Evolutionary conservation across 2,113 vertebrate species (phyloP).

Genomic region (Alaudala cheleensis): DNA sequence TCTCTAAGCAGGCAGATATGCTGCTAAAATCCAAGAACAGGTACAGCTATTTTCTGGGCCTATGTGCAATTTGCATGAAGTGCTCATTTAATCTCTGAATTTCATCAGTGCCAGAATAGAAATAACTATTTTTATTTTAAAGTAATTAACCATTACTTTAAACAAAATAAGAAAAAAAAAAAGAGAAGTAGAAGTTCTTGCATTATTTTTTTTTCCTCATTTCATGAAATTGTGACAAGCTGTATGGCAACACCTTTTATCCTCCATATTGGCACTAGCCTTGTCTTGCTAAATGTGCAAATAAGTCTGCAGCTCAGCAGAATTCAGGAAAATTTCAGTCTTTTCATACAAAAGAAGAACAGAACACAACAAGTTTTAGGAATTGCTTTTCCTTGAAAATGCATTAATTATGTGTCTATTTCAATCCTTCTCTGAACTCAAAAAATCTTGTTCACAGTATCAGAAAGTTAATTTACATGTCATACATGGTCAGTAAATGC

Average conservation of each 20-base stretch:
- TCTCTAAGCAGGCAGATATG: neutral
- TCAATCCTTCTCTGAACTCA: neutral
- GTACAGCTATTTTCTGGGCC: neutral
- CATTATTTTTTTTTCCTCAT: neutral
- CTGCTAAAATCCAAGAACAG: neutral
- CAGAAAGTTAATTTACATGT: neutral
- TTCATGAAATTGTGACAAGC: neutral
- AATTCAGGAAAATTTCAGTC: neutral
- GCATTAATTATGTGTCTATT: neutral
- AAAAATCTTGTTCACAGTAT: neutral
- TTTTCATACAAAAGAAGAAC: neutral
- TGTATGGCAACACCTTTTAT: neutral
- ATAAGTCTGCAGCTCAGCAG: neutral
- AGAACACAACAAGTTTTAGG: neutral
- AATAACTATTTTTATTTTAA: neutral
- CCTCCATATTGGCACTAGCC: neutral
- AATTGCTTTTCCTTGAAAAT: neutral
- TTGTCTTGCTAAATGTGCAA: neutral
- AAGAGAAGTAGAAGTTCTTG: fast-evolving
- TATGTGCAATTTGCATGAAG: neutral
- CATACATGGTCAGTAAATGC: neutral
- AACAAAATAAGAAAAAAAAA: neutral
- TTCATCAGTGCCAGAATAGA: neutral
- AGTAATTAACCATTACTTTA: neutral
- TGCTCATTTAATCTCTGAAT: neutral